Evolutionary conservation across 2,113 vertebrate genomes (phyloP), one percentile per base, ranked within the genome.

Genomic region (Aramus guarauna): DNA sequence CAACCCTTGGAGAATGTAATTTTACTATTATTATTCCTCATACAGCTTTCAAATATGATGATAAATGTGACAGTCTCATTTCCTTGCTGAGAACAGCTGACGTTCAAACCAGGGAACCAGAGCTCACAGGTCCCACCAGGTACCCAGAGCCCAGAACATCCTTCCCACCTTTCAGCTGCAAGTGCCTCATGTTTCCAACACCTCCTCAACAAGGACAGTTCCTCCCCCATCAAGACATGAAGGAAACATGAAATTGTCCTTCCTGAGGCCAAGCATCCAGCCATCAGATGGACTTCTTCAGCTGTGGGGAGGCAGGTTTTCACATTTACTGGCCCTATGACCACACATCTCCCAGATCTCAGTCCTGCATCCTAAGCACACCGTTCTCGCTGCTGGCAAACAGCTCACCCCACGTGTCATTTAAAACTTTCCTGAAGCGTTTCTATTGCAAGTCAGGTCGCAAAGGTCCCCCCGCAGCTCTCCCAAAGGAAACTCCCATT

Each of bases 321-420:
- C 3, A 3, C 19, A 17, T 39, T n/a, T n/a, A 50, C 34, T 20
- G 47, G 59, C 15, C 41, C 73, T 78, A 71, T 11, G 5, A 73
- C 43, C 23, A 34, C 34, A 8, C 15, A 82, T 39, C 69, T 67
- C 59, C 22, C 10, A 10, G 45, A 48, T 15, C 50, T 73, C 60
- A 37, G 34, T 19, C 60, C 41, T 41, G 29, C 6, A 7, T 56
- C 37, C 56, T 43, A 59, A 37, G 32, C 48, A 78, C 36, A 48
- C 6, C 23, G 71, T 23, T 20, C 56, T 63, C 5, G 0, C 22
- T 69, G 26, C 30, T n/a, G n/a, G 56, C 14, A n/a, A 77, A 52
- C 26, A 60, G 30, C 16, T 53, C 53, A 9, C 6, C 36, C 32
- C 36, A 55, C 1, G 0, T 0, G 0, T 17, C 39, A 45, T 71